phyloP scores from a whole-genome alignment of 2,888 invertebrate genomes.

The Hirtodrosophila alboralis region DNA sequence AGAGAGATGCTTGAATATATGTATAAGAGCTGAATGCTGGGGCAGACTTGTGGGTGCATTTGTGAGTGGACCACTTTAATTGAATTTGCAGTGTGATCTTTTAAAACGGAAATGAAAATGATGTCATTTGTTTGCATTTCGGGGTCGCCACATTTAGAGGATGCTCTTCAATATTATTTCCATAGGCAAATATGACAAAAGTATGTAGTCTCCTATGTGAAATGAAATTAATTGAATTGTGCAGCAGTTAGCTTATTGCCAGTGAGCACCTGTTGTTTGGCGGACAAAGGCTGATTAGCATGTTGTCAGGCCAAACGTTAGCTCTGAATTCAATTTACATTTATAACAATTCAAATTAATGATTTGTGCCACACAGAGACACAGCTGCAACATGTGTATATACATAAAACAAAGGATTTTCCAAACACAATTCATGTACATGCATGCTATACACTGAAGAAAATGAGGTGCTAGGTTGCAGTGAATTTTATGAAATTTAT shows the following conservation, averaged over 20 bases:
- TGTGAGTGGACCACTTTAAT: slow-evolving; percentile 61
- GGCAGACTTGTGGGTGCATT: slow-evolving; percentile 52
- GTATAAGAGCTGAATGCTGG: neutral
- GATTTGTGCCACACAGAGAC: slow-evolving; percentile 6
- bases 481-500: no score
- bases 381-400: no score
- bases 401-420: neutral
- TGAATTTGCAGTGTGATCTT: slow-evolving; percentile 58
- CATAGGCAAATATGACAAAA: slow-evolving; percentile 35
- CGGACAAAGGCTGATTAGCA: slow-evolving; percentile 65
- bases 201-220: neutral
- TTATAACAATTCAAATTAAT: slow-evolving; percentile 32
- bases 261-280: slow-evolving; percentile 58
- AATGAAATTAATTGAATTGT: slow-evolving; percentile 46
- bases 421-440: neutral
- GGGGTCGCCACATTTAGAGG: slow-evolving; percentile 12
- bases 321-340: slow-evolving; percentile 50
- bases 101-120: slow-evolving; percentile 76
- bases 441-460: slow-evolving; percentile 21
- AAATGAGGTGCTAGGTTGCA: no score
- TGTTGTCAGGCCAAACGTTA: slow-evolving; percentile 16
- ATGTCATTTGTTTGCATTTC: slow-evolving; percentile 58
- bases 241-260: slow-evolving; percentile 4
- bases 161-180: no score
- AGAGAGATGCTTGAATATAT: neutral